Evolutionary conservation across 1,140 invertebrate genomes (phyloP).

Genomic region (Scaptodrosophila lebanonensis): DNA sequence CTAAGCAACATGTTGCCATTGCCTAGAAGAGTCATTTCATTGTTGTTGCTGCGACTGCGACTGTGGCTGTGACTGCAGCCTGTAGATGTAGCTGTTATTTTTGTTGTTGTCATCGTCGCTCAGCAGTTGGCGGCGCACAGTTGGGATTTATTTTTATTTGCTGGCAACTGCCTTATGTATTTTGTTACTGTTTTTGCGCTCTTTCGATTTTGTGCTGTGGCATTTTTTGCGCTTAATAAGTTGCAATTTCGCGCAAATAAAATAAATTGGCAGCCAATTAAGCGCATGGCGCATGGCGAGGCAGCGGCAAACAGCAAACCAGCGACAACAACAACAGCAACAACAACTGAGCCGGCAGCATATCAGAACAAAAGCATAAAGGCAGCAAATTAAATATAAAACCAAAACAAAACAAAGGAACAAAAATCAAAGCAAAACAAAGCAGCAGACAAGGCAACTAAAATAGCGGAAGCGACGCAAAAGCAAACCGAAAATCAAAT

Average conservation of each 20-base stretch:
- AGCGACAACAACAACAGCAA: background rate
- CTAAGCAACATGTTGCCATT: too few species aligned
- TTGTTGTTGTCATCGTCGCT: slow-evolving; percentile 5
- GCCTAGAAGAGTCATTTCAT: too few species aligned
- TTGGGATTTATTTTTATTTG: slow-evolving; percentile 17
- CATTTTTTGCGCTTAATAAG: slow-evolving; percentile 28
- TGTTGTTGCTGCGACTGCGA: too few species aligned
- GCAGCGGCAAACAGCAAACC: background rate
- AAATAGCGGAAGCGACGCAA: background rate
- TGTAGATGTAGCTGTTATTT: slow-evolving; percentile 63
- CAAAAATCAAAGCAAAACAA: too few species aligned
- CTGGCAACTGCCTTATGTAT: slow-evolving; percentile 1
- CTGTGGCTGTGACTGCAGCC: slow-evolving; percentile 31
- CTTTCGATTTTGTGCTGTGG: too few species aligned
- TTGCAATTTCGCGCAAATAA: slow-evolving; percentile 73
- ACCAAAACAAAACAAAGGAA: background rate
- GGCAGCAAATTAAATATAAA: slow-evolving; percentile 63
- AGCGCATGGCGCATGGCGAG: slow-evolving; percentile 40
- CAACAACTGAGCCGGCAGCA: slow-evolving; percentile 26
- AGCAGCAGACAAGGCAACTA: background rate
- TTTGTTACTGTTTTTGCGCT: slow-evolving; percentile 18
- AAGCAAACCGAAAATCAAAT: slow-evolving; percentile 46
- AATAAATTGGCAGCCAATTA: slow-evolving; percentile 75
- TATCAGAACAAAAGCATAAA: slow-evolving; percentile 73
- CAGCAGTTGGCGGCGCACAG: slow-evolving; percentile 16